Percentiles rank a stretch among this genome's conserved stretches.
These are phyloP conservation scores for Rhineura floridana DNA, from an alignment of 2,113 vertebrate species.

Conservation along the genomic window DNA sequence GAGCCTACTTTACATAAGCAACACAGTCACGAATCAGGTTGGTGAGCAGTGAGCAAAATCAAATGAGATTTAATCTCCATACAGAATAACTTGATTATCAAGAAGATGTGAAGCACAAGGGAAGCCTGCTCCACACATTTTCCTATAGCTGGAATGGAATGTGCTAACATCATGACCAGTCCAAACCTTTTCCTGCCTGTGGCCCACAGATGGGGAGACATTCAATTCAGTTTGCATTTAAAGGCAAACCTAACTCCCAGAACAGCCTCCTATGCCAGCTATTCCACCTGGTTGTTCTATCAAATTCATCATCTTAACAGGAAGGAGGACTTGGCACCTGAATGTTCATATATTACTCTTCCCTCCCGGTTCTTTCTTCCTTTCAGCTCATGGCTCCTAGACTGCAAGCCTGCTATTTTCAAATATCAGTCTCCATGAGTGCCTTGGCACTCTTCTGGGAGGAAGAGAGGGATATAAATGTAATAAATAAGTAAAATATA, in stretches of 20 bases:
- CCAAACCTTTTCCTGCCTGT: neutral
- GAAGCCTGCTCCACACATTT: conserved; percentile 29
- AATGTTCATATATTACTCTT: neutral
- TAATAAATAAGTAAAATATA: no score
- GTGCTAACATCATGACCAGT: neutral
- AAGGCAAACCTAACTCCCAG: neutral
- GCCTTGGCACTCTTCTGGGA: no score
- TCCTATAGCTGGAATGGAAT: neutral
- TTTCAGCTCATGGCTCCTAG: neutral
- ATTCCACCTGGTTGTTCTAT: neutral
- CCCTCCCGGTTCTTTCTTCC: neutral
- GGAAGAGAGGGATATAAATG: no score
- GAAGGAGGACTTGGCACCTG: neutral
- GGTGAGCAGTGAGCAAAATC: conserved; percentile 33
- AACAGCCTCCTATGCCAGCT: neutral
- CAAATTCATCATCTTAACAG: neutral
- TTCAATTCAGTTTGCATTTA: neutral
- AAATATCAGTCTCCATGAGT: neutral
- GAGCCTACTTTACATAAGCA: conserved; percentile 56
- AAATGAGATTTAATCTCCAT: conserved; percentile 51
- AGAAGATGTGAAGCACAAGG: conserved; percentile 45
- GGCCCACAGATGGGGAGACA: neutral
- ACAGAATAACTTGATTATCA: conserved; percentile 48
- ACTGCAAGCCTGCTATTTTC: neutral
- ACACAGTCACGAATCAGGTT: conserved; percentile 50